These are phyloP conservation scores for Stomatorhinus ivindoensis DNA, from an alignment of 2,113 vertebrate species.

Conservation along the genomic window DNA sequence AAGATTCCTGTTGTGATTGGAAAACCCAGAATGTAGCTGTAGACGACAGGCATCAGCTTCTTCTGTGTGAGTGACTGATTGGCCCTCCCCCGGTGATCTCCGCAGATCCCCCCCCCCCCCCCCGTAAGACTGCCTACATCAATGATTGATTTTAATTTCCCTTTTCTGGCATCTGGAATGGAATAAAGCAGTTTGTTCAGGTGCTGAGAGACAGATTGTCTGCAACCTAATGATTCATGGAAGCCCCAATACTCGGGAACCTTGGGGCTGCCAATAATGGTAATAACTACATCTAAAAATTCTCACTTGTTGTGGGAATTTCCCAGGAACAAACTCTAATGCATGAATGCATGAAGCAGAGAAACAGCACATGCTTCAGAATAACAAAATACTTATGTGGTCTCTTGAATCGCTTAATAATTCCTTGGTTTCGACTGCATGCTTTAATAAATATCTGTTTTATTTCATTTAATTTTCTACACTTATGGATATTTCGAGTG, in stretches of 20 bases:
- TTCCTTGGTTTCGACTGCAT: neutral
- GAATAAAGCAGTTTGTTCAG: neutral
- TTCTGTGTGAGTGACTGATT: neutral
- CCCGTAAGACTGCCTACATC: neutral
- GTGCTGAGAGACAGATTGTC: neutral
- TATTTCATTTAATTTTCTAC: neutral
- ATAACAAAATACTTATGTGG: neutral
- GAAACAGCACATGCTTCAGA: neutral
- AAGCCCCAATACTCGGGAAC: neutral
- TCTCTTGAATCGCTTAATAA: neutral
- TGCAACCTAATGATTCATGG: neutral
- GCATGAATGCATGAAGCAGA: neutral
- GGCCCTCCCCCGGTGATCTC: neutral
- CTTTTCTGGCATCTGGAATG: conserved; percentile 3
- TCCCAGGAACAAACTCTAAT: neutral
- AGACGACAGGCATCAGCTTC: neutral
- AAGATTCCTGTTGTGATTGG: neutral
- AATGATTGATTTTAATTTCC: conserved; percentile 8
- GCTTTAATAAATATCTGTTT: neutral
- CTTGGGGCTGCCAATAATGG: neutral
- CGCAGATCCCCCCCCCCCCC: neutral
- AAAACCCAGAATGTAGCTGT: neutral
- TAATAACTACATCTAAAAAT: neutral
- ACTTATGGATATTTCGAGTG: neutral
- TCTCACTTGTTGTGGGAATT: conserved; percentile 7